Evolutionary conservation across 2,113 vertebrate genomes (phyloP).

Genomic region (Dendrocopos noguchii): DNA sequence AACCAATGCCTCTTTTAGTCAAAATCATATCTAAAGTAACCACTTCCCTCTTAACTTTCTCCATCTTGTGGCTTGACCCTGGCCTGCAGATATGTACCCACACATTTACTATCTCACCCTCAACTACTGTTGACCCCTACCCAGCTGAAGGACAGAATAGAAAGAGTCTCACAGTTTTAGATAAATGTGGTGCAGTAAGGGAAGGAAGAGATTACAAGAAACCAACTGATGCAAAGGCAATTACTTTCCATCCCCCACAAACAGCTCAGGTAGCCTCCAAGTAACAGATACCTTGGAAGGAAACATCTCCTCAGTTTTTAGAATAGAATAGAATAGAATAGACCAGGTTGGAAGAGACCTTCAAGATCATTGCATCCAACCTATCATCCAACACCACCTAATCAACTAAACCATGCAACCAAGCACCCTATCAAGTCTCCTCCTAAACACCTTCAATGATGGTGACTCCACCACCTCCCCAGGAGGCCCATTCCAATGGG

Average conservation of each 20-base stretch:
- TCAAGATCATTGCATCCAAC: too few relatives aligned
- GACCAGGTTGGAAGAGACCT: too few relatives aligned
- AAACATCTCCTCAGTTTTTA: not conserved
- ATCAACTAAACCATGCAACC: too few relatives aligned
- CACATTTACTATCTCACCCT: too few relatives aligned
- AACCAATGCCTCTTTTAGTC: not conserved
- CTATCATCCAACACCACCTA: too few relatives aligned
- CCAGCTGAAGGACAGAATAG: fast-evolving
- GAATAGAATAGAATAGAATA: too few relatives aligned
- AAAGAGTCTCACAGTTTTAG: not conserved
- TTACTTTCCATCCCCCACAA: not conserved
- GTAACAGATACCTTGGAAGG: not conserved
- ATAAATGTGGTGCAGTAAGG: not conserved
- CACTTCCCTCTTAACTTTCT: not conserved
- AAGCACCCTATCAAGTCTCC: too few relatives aligned
- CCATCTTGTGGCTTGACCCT: not conserved
- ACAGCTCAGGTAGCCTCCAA: not conserved
- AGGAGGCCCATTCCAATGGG: too few relatives aligned
- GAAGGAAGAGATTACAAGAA: not conserved
- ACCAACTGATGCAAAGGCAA: not conserved
- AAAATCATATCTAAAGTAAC: not conserved
- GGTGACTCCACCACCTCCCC: too few relatives aligned
- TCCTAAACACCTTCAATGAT: too few relatives aligned
- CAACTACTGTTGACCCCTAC: fast-evolving
- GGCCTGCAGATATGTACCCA: not conserved